Evolutionary conservation across 2,113 vertebrate species (phyloP), one percentile per base, ranked within the genome.

Genomic region (Melierax canorus): DNA sequence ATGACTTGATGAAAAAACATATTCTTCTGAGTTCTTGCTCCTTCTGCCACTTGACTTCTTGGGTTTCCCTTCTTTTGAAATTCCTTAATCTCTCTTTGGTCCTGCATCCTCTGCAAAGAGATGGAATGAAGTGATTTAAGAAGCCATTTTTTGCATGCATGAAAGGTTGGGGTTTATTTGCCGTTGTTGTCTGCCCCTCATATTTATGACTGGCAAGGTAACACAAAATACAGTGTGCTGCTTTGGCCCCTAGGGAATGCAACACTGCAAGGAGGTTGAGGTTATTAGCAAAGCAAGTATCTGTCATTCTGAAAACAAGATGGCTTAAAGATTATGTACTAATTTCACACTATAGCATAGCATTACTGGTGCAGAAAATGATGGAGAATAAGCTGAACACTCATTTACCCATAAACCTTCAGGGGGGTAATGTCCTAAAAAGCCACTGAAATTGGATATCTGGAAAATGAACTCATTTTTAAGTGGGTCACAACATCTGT

Each of bases 401-500:
- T 96, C 92, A 93, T 97, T 97, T 98, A 92, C 88, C 96, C 73
- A 55, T 97, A 92, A 97, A 95, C 94, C 91, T 97, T 96, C 78
- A 89, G 89, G 95, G 91, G 95, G 82, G 91, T 68, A 74, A 85
- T 95, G 93, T 96, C 95, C 90, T 98, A 97, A 96, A 96, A 97
- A 98, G 95, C 97, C 96, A 96, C 93, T 95, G 96, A 95, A 96
- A 97, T 92, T 96, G 94, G 93, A 96, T 96, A 55, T 97, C 79
- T 88, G 95, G 97, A 97, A 97, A 97, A 94, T 97, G 91, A 97
- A 93, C 94, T 97, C 95, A 63, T 95, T 97, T 97, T 94, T 95
- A 97, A 97, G 94, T 98, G 98, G 98, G 94, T 97, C 97, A 97
- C 96, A 97, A 80, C 97, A 97, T 98, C 97, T 98, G 97, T 96